Evolutionary conservation across 2,797 vertebrate genomes (phyloP), one percentile per base, ranked within the genome.

Genomic region (Cygnus olor): DNA sequence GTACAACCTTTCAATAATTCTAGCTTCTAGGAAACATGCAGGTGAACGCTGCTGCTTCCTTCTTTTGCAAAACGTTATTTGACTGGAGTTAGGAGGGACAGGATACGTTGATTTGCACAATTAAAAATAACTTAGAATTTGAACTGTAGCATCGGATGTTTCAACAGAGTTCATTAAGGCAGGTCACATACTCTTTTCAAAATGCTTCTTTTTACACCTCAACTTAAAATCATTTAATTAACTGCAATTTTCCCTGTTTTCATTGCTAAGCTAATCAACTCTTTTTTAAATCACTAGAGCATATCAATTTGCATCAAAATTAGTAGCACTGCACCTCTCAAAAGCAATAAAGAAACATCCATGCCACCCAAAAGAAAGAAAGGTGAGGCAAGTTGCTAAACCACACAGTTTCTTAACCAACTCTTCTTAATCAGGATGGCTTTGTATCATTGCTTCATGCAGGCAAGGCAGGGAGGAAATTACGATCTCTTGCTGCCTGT

Each of bases 121-220:
- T 65, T 93, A 90, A 94, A 96, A 96, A 91, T 85, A 94, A 92
- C 91, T 92, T 69, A 80, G 0, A 65, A 18, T 58, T 85, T 91
- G 38, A 88, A 81, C 77, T 66, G 68, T 64, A 58, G 28, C 82
- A 93, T 82, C 47, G 40, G 80, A 86, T 80, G 45, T 53, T 84
- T 90, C 44, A 84, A 77, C 66, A 53, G 57, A 80, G 82, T 87
- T 85, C 63, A 72, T 64, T 19, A 78, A 44, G 32, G 42, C 30
- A 93, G 61, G 65, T 72, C 72, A 71, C 56, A 25, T 9, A 54
- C 58, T 88, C 54, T 85, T 85, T 65, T 45, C 45, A 54, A 86
- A 94, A 82, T 32, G 58, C 44, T 42, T 65, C 71, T 70, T 92
- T 63, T 38, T 80, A 79, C 60, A 71, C 7, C 11, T 65, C 69